Conservation (phyloP, 2,113 vertebrate species). For the Malurus melanocephalus region DNA sequence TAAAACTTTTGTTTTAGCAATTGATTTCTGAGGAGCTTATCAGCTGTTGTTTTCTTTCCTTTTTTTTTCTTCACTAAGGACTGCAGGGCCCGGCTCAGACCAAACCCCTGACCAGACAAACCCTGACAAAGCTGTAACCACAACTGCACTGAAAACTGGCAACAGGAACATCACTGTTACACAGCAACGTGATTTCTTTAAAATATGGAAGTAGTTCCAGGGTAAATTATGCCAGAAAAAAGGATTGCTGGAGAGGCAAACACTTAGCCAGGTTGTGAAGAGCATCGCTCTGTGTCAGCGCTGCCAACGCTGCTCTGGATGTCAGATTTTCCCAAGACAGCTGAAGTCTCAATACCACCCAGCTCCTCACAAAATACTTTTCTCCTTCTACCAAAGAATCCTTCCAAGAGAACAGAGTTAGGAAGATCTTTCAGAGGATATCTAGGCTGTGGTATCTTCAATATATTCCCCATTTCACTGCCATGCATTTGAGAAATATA, state of each 20-base stretch:
- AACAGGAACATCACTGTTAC: background rate
- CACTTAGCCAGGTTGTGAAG: background rate
- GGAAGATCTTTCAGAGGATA: background rate
- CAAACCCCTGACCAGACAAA: background rate
- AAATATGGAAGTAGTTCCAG: background rate
- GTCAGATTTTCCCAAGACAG: background rate
- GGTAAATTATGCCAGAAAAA: background rate
- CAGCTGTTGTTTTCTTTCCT: background rate
- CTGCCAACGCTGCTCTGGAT: background rate
- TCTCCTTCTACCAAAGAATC: background rate
- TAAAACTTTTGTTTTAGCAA: background rate
- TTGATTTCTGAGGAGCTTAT: background rate
- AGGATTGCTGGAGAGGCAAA: background rate
- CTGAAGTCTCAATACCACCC: background rate
- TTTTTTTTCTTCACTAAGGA: background rate
- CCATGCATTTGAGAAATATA: background rate
- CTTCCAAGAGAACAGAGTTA: background rate
- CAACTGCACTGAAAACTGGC: background rate
- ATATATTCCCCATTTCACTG: background rate
- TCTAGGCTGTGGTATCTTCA: background rate
- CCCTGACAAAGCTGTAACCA: background rate
- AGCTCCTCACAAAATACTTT: background rate
- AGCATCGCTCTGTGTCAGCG: background rate
- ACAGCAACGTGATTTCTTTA: background rate
- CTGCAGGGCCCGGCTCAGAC: background rate